These are phyloP conservation scores for Azorinus chamasolen DNA, from an alignment of 2,888 invertebrate genomes.

Conservation along the genomic window DNA sequence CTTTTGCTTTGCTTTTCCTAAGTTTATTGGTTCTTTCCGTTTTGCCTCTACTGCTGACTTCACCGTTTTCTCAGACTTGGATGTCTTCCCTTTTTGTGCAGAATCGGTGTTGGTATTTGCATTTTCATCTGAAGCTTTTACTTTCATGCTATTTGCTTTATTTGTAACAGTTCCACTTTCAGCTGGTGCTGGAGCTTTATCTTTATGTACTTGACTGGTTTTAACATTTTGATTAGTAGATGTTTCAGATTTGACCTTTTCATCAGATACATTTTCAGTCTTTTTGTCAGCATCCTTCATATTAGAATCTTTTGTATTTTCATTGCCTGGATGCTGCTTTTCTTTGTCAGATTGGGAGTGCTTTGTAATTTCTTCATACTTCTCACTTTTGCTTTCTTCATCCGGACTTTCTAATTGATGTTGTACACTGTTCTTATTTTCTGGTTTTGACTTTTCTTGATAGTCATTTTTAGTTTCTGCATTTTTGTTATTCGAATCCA, in stretches of 20 bases:
- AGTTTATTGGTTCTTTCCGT: constrained; percentile 44
- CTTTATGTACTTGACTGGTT: too few species aligned
- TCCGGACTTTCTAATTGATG: too few species aligned
- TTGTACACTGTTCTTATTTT: background rate
- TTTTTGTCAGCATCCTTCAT: too few species aligned
- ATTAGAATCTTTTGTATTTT: too few species aligned
- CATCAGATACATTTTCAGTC: too few species aligned
- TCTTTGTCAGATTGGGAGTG: background rate
- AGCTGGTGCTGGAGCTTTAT: too few species aligned
- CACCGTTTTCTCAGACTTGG: background rate
- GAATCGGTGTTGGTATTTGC: too few species aligned
- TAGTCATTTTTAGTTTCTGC: background rate
- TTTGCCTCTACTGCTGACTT: constrained; percentile 12
- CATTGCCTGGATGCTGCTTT: background rate
- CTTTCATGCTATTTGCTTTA: too few species aligned
- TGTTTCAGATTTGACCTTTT: too few species aligned
- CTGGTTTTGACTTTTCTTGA: background rate
- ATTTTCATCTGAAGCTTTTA: too few species aligned
- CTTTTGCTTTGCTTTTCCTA: constrained; percentile 28
- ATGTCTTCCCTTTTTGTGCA: background rate
- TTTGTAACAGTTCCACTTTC: too few species aligned
- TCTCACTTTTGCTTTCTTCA: background rate
- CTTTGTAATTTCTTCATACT: background rate
- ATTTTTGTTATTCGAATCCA: constrained; percentile 14
- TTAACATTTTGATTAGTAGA: too few species aligned